Evolutionary conservation across 2,797 vertebrate species (phyloP).

Genomic region (Chelidonichthys spinosus): DNA sequence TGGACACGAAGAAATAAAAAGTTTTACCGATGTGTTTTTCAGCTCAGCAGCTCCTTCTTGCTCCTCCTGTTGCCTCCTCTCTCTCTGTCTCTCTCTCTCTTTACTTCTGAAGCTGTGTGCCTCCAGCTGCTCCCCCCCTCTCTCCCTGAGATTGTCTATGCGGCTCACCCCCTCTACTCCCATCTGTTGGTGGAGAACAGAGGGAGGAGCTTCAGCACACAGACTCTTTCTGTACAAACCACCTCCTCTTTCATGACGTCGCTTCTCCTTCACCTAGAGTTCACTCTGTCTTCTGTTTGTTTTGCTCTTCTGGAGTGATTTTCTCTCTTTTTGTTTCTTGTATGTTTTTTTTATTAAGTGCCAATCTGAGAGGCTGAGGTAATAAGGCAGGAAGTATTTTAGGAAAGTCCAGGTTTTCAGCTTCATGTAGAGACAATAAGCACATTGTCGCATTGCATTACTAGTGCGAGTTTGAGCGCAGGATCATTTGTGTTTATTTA

Average conservation of each 20-base stretch:
- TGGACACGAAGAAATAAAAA: not conserved
- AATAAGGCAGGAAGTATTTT: not conserved
- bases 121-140: constrained; percentile 43
- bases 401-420: not conserved
- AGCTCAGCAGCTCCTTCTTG: constrained; percentile 50
- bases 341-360: constrained; percentile 8
- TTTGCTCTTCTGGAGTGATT: constrained; percentile 66
- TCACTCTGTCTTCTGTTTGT: constrained; percentile 71
- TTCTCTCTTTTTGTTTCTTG: constrained; percentile 45
- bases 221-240: constrained; percentile 69
- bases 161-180: constrained; percentile 42
- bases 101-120: constrained; percentile 28
- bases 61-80: constrained; percentile 54
- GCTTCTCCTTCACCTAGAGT: constrained; percentile 56
- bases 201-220: constrained; percentile 68
- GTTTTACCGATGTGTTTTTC: constrained; percentile 58
- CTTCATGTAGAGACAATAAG: not conserved
- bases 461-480: no score
- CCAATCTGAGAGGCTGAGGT: constrained; percentile 26
- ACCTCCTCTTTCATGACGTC: constrained; percentile 75
- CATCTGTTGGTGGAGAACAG: constrained; percentile 83
- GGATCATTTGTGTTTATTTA: no score
- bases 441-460: no score
- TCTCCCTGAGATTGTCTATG: constrained; percentile 37
- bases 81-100: constrained; percentile 25